A percentile compares a stretch with the other conserved stretches of the same genome.
Conservation (phyloP, 2,888 invertebrate genomes). For the Drosophila rellima region DNA sequence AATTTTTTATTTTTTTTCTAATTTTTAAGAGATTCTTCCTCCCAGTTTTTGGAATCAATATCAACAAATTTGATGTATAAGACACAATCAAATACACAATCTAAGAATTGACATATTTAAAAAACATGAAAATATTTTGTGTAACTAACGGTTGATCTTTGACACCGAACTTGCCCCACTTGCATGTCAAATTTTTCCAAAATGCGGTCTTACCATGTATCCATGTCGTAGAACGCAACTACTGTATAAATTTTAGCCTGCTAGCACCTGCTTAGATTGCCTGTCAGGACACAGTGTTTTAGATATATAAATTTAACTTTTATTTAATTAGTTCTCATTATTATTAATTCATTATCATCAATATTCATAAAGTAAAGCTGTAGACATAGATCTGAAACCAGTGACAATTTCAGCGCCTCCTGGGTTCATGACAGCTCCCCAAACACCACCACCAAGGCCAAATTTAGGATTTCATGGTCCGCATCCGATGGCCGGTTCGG, state of each 20-base stretch:
- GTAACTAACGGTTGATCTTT: neutral
- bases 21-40: too few relatives aligned
- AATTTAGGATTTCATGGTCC: slow-evolving; percentile 69
- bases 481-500: slow-evolving; percentile 42
- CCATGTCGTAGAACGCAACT: neutral
- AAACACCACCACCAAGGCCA: slow-evolving; percentile 72
- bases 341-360: neutral
- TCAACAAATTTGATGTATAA: too few relatives aligned
- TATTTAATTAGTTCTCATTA: neutral
- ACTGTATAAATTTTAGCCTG: neutral
- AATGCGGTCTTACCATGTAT: too few relatives aligned
- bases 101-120: too few relatives aligned
- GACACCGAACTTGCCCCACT: neutral
- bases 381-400: slow-evolving; percentile 12
- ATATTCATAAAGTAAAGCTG: neutral
- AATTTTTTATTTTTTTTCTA: too few relatives aligned
- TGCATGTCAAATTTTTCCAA: too few relatives aligned
- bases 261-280: neutral
- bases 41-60: too few relatives aligned
- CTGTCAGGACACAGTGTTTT: neutral
- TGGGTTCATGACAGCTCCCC: slow-evolving; percentile 71
- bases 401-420: slow-evolving; percentile 67
- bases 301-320: neutral
- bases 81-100: too few relatives aligned
- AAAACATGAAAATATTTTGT: too few relatives aligned